Base-by-base conservation (phyloP, 2,797 vertebrate species). In the Gymnothorax reevesii region DNA sequence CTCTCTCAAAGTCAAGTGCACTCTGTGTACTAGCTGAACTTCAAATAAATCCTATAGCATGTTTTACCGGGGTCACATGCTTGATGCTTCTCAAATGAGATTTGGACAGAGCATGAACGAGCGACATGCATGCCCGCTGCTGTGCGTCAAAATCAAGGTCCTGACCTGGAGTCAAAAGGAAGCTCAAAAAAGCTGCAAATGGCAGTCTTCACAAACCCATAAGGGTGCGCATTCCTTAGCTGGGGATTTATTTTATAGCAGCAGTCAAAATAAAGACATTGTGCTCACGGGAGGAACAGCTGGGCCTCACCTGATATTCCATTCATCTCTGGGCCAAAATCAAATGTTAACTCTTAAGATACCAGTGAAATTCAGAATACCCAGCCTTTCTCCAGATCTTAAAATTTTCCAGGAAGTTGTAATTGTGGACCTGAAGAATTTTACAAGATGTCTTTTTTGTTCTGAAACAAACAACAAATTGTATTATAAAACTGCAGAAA, bases 251-350 rank as follows among this genome's bases (percentile, higher is more conserved):
- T 33, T 77, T 77, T 77, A 49, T 15, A 15, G 73, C 33, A 49
- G 33, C 42, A 77, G 33, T 77, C 42, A 77, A 20, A 27, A 49
- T 52, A 77, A 49, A 77, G 73, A 77, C 33, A 49, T 2, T 17
- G 33, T 52, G 13, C 73, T 52, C 73, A 4, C 52, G 73, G 12
- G 42, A 49, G 42, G 12, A 49, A 52, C 73, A 77, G 73, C 73
- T 77, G 73, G 73, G 15, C 42, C 33, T 77, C 73, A 77, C 73
- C 73, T 77, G 73, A 77, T 10, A 73, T 73, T 73, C 69, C 69
- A 73, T 12, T 33, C 73, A 77, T 9, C 9, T 13, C 69, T 73
- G 73, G 27, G 73, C 8, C 13, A 77, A 77, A 77, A 49, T 15
- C 73, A 52, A 17, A 20, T 77, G 7, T 52, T 7, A 49, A 77